These are phyloP conservation scores for Danio choprae DNA, from an alignment of 2,797 vertebrate species.

Conservation along the genomic window DNA sequence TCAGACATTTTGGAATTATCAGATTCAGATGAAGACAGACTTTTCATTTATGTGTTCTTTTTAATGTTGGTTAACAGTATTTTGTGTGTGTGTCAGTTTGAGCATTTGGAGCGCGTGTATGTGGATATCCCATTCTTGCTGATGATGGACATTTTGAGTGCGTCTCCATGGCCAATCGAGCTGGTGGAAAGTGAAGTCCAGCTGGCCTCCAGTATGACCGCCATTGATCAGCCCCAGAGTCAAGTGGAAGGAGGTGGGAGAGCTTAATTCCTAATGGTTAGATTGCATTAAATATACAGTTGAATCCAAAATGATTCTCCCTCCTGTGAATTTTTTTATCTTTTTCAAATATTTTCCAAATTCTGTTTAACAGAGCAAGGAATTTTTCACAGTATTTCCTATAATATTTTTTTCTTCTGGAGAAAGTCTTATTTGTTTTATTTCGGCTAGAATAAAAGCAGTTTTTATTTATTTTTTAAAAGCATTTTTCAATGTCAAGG, in stretches of 20 bases:
- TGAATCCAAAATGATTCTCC: no score
- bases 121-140: slow-evolving; percentile 85
- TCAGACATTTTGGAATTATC: no score
- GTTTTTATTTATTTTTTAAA: no score
- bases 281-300: neutral
- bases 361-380: no score
- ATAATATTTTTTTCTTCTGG: no score
- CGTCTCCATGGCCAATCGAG: slow-evolving; percentile 85
- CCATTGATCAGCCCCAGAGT: slow-evolving; percentile 82
- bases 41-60: neutral
- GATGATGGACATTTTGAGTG: slow-evolving; percentile 76
- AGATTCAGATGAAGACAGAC: no score
- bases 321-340: no score
- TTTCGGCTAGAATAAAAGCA: no score
- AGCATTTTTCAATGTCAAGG: no score
- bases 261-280: neutral
- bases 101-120: slow-evolving; percentile 82
- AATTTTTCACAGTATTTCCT: no score
- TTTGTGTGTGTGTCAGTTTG: slow-evolving; percentile 57
- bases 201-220: slow-evolving; percentile 79
- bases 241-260: slow-evolving; percentile 84
- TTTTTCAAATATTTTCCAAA: no score
- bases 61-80: neutral
- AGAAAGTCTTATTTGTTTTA: no score
- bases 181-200: slow-evolving; percentile 83